Percentiles rank a stretch among this genome's conserved stretches.
Evolutionary conservation across 2,888 invertebrate genomes (phyloP).

Genomic region (Syrphus vitripennis): DNA sequence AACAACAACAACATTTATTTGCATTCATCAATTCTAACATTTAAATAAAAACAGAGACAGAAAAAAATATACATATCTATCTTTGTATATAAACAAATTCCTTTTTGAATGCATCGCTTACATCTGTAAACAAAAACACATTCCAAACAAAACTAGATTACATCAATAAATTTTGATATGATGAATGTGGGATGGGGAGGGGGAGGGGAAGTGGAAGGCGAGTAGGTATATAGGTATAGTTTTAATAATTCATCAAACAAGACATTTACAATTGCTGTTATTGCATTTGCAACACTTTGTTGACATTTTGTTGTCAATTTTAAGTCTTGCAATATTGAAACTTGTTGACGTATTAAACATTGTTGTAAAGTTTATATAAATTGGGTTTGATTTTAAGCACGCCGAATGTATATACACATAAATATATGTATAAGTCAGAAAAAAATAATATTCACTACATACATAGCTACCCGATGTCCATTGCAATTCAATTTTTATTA

Average conservation of each 20-base stretch:
- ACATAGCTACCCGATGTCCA: not conserved
- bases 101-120: not conserved
- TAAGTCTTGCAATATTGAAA: not conserved
- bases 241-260: constrained; percentile 15
- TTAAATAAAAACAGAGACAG: not conserved
- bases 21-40: not conserved
- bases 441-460: not conserved
- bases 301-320: constrained; percentile 7
- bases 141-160: not conserved
- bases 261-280: constrained; percentile 2
- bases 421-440: not conserved
- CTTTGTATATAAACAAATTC: constrained; percentile 1
- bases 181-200: too few species aligned
- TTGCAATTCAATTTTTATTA: not conserved
- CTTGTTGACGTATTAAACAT: not conserved
- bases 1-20: not conserved
- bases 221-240: not conserved
- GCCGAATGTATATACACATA: not conserved
- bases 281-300: constrained; percentile 22
- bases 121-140: not conserved
- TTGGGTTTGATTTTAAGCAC: not conserved
- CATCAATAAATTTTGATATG: not conserved
- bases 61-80: not conserved
- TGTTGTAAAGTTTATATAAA: not conserved
- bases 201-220: too few species aligned